Evolutionary conservation across 2,113 vertebrate species (phyloP).

Genomic region (Irena cyanogastra): DNA sequence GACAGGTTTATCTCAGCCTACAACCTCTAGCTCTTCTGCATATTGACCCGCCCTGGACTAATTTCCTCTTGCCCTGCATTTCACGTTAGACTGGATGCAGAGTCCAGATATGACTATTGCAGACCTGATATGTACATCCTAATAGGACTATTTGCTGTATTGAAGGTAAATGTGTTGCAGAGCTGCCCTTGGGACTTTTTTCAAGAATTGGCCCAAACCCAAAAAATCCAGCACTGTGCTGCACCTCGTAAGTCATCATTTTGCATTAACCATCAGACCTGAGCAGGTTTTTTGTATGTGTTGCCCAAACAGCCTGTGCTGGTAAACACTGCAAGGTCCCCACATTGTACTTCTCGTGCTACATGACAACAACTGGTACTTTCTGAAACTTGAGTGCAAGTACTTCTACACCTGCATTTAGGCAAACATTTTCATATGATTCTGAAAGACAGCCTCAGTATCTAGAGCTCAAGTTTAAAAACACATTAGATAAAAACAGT

Average conservation of each 20-base stretch:
- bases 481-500: neutral
- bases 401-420: neutral
- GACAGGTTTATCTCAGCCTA: neutral
- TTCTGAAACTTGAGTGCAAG: neutral
- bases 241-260: neutral
- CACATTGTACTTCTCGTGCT: neutral
- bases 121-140: neutral
- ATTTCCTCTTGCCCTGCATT: neutral
- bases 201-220: neutral
- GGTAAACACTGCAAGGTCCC: neutral
- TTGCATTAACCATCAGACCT: neutral
- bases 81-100: neutral
- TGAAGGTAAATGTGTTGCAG: neutral
- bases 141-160: neutral
- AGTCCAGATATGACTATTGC: neutral
- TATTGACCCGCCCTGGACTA: neutral
- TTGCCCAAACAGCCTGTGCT: neutral
- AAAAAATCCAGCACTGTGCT: neutral
- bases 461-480: neutral
- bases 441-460: neutral
- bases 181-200: neutral
- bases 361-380: neutral
- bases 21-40: neutral
- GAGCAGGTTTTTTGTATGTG: neutral
- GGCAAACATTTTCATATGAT: neutral